phyloP scores from a whole-genome alignment of 2,113 vertebrate genomes.

The Origma solitaria region DNA sequence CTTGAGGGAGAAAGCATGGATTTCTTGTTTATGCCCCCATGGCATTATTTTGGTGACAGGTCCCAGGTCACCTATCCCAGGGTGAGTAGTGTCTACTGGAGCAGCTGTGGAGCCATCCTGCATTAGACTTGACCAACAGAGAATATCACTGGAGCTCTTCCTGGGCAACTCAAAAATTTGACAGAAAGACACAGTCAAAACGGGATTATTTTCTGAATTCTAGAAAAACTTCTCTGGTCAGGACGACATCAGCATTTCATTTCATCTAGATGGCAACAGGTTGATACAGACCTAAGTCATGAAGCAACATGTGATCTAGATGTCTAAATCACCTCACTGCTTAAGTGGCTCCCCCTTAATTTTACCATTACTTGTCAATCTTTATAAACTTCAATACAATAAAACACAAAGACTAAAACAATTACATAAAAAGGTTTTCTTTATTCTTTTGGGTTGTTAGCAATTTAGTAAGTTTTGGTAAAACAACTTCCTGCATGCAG shows the following conservation, averaged over 20 bases:
- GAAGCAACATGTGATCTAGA: background rate
- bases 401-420: slow-evolving; percentile 61
- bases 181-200: background rate
- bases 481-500: slow-evolving; percentile 84
- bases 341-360: background rate
- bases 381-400: background rate
- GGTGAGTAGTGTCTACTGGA: background rate
- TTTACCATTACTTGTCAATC: background rate
- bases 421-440: slow-evolving; percentile 78
- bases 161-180: background rate
- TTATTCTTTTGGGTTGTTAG: slow-evolving; percentile 82
- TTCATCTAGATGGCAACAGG: background rate
- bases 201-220: background rate
- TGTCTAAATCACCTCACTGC: background rate
- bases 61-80: background rate
- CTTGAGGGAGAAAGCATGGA: background rate
- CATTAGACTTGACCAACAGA: background rate
- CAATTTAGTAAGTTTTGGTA: slow-evolving; percentile 69
- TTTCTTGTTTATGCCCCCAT: no score
- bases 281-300: background rate
- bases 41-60: background rate
- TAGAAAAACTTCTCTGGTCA: background rate
- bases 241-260: background rate
- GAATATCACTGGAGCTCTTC: background rate
- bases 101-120: background rate